Conservation (phyloP, 2,888 invertebrate genomes). For the Andrena praecox region DNA sequence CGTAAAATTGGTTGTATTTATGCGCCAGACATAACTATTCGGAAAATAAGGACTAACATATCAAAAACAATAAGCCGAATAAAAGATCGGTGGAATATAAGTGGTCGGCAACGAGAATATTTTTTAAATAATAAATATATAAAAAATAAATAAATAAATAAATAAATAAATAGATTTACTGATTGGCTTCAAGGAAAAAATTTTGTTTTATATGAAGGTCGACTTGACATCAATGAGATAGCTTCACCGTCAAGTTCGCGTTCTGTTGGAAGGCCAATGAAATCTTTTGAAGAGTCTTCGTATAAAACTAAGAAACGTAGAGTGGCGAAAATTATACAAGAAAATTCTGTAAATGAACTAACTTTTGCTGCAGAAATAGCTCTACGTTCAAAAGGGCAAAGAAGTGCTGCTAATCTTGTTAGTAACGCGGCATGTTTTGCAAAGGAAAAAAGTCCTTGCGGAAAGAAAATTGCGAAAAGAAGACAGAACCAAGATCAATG, state of each 20-base stretch:
- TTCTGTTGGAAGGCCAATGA: background rate
- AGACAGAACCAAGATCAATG: background rate
- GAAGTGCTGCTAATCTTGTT: background rate
- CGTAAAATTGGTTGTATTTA: no score
- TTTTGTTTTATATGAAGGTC: background rate
- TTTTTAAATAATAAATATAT: no score
- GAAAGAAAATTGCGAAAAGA: no score
- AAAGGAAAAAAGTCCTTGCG: no score
- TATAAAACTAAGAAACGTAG: background rate
- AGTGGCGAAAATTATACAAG: background rate
- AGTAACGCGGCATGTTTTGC: background rate
- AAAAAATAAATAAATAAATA: no score
- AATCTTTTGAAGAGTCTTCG: background rate
- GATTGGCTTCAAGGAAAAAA: background rate
- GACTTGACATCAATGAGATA: background rate
- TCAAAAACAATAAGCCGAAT: no score
- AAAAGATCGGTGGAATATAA: no score
- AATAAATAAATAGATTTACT: background rate
- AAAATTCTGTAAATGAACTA: background rate
- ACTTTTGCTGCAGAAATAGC: constrained; percentile 7
- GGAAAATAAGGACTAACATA: no score
- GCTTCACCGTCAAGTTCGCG: background rate
- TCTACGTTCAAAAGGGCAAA: background rate
- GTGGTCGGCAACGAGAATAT: background rate
- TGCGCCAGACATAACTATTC: no score